Evolutionary conservation across 2,888 invertebrate genomes (phyloP), one percentile per base, ranked within the genome.

Genomic region (Entomobrya multifasciata): DNA sequence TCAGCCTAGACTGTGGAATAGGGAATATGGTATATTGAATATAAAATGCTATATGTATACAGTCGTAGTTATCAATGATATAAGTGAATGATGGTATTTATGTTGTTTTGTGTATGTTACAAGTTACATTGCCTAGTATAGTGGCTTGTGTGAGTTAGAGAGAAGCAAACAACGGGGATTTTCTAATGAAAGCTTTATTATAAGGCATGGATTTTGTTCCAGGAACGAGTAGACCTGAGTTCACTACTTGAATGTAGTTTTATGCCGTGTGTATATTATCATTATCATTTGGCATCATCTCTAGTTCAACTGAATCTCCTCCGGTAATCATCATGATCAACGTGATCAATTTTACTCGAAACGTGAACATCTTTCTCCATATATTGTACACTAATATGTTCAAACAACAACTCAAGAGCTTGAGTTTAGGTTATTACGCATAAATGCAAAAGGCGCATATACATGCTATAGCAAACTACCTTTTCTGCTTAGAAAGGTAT

Each of bases 211-310:
- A 70, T 70, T 70, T 70, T 70, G 47, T 22, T 70, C 47, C 22
- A 2, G 22, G 4, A 15, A 62, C 5, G 62, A 47, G 47, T 0
- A 60, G 30, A 41, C n/a, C 22, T 11, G 49, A 22, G 70, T 36
- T 49, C 47, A 15, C n/a, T n/a, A n/a, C 11, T 47, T 47, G 70
- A 47, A 65, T 65, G 17, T 41, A 65, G 65, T 13, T 62, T 62
- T 62, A 15, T 62, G 8, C 65, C 30, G 65, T 65, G n/a, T n/a
- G n/a, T n/a, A n/a, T n/a, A 65, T 65, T 65, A 65, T 65, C 65
- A 70, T 74, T 76, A 83, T 83, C 83, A 76, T 47, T 65, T 60
- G 67, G 65, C 57, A 77, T 76, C 83, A 83, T 83, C 83, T 83
- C 74, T 27, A 60, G 82, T 52, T 76, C 83, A 77, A 76, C 77